Evolutionary conservation across 2,888 invertebrate genomes (phyloP).

Genomic region (Vannuccia rotundouncinata): DNA sequence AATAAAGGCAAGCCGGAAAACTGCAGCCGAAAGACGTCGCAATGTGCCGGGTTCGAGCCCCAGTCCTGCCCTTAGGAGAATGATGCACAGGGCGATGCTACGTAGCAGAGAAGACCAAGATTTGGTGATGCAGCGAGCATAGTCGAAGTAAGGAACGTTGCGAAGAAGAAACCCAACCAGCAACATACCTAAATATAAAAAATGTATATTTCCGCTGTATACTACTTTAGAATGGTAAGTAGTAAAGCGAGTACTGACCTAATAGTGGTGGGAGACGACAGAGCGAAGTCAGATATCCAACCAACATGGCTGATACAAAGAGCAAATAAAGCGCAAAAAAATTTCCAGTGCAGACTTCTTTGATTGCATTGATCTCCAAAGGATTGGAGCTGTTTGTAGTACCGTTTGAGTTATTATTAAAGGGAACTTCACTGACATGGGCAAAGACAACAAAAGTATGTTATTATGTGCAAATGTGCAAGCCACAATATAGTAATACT

Average conservation of each 20-base stretch:
- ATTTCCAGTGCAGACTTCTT: neutral
- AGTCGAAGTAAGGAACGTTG: constrained; percentile 49
- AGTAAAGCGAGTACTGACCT: too few relatives aligned
- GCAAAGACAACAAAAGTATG: too few relatives aligned
- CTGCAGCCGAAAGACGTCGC: constrained; percentile 65
- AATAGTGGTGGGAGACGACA: neutral
- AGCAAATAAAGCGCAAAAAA: neutral
- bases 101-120: constrained; percentile 60
- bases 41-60: constrained; percentile 81
- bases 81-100: constrained; percentile 81
- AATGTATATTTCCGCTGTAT: too few relatives aligned
- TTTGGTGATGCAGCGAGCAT: constrained; percentile 47
- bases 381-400: too few relatives aligned
- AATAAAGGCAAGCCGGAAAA: constrained; percentile 71
- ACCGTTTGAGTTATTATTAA: too few relatives aligned
- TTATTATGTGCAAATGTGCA: too few relatives aligned
- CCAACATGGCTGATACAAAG: neutral
- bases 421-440: too few relatives aligned
- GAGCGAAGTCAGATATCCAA: neutral
- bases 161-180: constrained; percentile 50
- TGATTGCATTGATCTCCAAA: too few relatives aligned
- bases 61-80: constrained; percentile 81
- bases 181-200: constrained; percentile 43
- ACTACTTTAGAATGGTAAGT: too few relatives aligned
- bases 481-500: too few relatives aligned